A percentile compares a stretch with the other conserved stretches of the same genome.
Evolutionary conservation across 2,113 vertebrate species (phyloP).

Genomic region (Sebastes schlegelii): DNA sequence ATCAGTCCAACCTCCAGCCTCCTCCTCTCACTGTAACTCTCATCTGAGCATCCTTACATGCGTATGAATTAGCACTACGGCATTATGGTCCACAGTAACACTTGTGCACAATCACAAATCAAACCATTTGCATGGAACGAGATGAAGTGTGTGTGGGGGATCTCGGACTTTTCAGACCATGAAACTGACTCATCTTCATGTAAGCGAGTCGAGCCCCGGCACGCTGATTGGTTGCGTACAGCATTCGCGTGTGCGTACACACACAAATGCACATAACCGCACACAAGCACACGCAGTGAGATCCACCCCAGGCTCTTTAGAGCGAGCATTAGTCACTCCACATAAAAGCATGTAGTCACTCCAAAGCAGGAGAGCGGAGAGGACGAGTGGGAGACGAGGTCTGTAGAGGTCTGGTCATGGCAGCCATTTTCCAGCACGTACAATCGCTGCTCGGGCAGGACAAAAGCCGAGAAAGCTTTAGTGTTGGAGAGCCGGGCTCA

Average conservation of each 20-base stretch:
- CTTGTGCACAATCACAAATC: conserved; percentile 57
- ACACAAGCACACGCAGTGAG: conserved; percentile 48
- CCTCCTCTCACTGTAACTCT: conserved; percentile 35
- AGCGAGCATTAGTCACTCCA: conserved; percentile 81
- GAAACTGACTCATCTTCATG: conserved; percentile 76
- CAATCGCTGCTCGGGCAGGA: conserved; percentile 32
- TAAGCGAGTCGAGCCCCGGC: conserved; percentile 57
- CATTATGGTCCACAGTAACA: conserved; percentile 16
- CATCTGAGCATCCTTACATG: conserved; percentile 15
- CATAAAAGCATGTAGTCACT: conserved; percentile 78
- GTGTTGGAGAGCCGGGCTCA: conserved; percentile 16
- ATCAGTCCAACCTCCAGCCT: conserved; percentile 50
- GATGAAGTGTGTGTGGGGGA: conserved; percentile 54
- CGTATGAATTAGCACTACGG: conserved; percentile 33
- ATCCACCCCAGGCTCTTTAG: conserved; percentile 73
- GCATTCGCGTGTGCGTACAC: conserved; percentile 1
- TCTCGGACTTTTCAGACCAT: conserved; percentile 64
- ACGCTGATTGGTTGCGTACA: conserved; percentile 60
- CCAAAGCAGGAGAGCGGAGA: conserved; percentile 71
- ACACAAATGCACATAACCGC: conserved; percentile 16
- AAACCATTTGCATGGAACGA: conserved; percentile 56
- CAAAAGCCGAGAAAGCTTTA: conserved; percentile 31
- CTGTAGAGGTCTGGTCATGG: conserved; percentile 67
- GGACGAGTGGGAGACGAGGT: conserved; percentile 69
- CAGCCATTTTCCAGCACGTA: conserved; percentile 70